Conservation (phyloP, 2,888 invertebrate genomes). For the Abrostola triplasia region DNA sequence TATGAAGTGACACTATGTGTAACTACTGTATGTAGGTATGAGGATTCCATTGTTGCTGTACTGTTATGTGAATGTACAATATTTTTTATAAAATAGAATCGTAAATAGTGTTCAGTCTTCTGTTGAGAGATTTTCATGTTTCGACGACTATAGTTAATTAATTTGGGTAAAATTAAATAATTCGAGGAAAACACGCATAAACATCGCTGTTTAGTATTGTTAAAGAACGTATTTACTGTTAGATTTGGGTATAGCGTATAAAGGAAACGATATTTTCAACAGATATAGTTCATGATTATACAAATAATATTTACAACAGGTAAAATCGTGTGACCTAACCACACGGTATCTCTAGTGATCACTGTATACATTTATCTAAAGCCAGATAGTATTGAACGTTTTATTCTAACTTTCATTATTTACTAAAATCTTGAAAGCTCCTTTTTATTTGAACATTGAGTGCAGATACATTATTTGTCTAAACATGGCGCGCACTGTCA, state of each 20-base stretch:
- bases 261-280: slow-evolving; percentile 69
- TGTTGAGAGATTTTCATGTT: slow-evolving; percentile 76
- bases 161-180: slow-evolving; percentile 52
- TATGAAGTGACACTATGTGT: slow-evolving; percentile 80
- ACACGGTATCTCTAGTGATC: slow-evolving; percentile 75
- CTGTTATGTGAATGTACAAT: slow-evolving; percentile 80
- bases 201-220: slow-evolving; percentile 50
- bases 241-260: slow-evolving; percentile 65
- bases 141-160: slow-evolving; percentile 62
- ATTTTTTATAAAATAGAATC: slow-evolving; percentile 86
- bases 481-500: slow-evolving; percentile 85
- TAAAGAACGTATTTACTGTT: slow-evolving; percentile 53
- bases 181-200: slow-evolving; percentile 49
- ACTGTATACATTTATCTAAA: slow-evolving; percentile 88
- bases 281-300: slow-evolving; percentile 69
- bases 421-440: slow-evolving; percentile 87
- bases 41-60: slow-evolving; percentile 68
- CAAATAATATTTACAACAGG: slow-evolving; percentile 78
- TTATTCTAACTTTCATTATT: slow-evolving; percentile 85
- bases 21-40: slow-evolving; percentile 56
- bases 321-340: slow-evolving; percentile 63
- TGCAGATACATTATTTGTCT: slow-evolving; percentile 87
- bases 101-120: slow-evolving; percentile 88
- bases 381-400: slow-evolving; percentile 84
- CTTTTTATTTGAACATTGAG: slow-evolving; percentile 88